A percentile compares a stretch with the other conserved stretches of the same genome.
Conservation (phyloP, 1,140 invertebrate genomes). For the Lepidotrigona ventralis region DNA sequence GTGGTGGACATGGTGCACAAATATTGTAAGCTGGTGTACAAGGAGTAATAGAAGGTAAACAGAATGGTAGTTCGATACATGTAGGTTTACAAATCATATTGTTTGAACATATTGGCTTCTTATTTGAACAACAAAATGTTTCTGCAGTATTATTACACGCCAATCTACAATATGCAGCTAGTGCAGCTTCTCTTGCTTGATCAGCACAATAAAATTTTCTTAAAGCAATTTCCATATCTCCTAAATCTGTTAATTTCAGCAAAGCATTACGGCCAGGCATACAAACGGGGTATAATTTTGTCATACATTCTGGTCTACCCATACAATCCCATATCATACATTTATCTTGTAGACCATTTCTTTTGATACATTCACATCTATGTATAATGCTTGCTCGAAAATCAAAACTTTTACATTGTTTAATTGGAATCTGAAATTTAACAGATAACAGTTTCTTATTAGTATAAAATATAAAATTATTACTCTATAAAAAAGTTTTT, state of each 20-base stretch:
- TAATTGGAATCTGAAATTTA: slow-evolving; percentile 62
- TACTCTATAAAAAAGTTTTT: background rate
- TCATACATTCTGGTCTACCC: slow-evolving; percentile 85
- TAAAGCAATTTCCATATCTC: slow-evolving; percentile 65
- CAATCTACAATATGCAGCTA: slow-evolving; percentile 71
- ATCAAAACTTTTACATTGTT: slow-evolving; percentile 83
- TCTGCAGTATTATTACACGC: slow-evolving; percentile 45
- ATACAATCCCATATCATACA: slow-evolving; percentile 85
- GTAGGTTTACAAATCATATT: background rate
- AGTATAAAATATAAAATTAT: background rate
- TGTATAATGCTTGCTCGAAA: slow-evolving; percentile 84
- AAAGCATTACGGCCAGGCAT: slow-evolving; percentile 80
- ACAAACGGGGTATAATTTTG: slow-evolving; percentile 85
- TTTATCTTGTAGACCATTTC: slow-evolving; percentile 89
- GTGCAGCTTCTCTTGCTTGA: slow-evolving; percentile 64
- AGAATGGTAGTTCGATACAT: background rate
- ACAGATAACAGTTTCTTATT: background rate
- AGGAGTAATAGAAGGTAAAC: too few relatives aligned
- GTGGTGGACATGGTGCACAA: background rate
- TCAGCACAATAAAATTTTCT: slow-evolving; percentile 71
- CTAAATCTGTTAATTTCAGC: slow-evolving; percentile 73
- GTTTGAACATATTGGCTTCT: background rate
- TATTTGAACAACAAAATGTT: background rate
- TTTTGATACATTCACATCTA: slow-evolving; percentile 86
- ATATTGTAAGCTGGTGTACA: too few relatives aligned